These are phyloP conservation scores for Genyomyrus donnyi DNA, from an alignment of 2,113 vertebrate species.

Conservation along the genomic window DNA sequence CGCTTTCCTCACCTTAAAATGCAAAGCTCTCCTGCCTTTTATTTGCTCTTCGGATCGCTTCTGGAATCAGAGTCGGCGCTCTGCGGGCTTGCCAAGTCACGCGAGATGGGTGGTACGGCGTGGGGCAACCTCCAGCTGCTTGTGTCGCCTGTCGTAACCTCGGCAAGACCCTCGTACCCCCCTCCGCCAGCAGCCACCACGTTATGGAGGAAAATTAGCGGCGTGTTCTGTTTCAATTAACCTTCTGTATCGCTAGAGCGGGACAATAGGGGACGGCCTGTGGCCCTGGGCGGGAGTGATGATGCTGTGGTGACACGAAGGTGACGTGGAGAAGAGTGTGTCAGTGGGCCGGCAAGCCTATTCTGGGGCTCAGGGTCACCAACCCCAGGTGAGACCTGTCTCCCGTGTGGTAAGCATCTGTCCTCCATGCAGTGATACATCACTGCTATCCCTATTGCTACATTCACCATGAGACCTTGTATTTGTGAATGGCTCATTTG, in stretches of 20 bases:
- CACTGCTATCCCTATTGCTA: neutral
- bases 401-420: neutral
- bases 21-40: neutral
- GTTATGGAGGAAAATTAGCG: conserved; percentile 68
- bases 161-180: conserved; percentile 26
- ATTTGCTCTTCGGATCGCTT: conserved; percentile 7
- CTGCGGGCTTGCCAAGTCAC: conserved; percentile 38
- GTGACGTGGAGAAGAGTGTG: neutral
- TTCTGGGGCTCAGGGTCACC: neutral
- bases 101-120: neutral
- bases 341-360: neutral
- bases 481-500: neutral
- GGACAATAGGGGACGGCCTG: conserved; percentile 49
- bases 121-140: neutral
- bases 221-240: conserved; percentile 70
- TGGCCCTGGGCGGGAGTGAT: conserved; percentile 51
- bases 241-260: conserved; percentile 58
- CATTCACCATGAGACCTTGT: neutral
- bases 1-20: conserved; percentile 12
- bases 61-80: neutral
- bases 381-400: conserved; percentile 12
- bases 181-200: conserved; percentile 44
- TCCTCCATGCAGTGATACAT: neutral
- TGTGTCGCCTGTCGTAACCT: conserved; percentile 36
- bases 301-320: conserved; percentile 49